Conservation (phyloP, 2,797 vertebrate species). For the Pipistrellus pipistrellus region DNA sequence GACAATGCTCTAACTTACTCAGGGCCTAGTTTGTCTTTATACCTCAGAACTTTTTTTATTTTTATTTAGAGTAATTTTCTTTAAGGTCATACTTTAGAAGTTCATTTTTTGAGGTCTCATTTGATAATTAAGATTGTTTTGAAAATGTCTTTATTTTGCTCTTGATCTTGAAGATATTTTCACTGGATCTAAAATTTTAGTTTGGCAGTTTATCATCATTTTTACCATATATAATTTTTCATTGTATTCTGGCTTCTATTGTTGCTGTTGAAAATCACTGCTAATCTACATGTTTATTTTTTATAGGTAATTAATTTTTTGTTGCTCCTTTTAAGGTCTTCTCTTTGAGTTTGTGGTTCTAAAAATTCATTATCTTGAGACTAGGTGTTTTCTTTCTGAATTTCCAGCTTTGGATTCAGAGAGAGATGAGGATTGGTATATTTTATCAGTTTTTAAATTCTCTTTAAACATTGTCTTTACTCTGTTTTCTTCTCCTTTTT, state of each 20-base stretch:
- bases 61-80: background rate
- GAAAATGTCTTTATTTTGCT: conserved; percentile 25
- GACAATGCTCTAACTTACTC: too few relatives aligned
- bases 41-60: background rate
- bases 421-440: background rate
- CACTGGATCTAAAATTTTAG: background rate
- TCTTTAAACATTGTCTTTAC: background rate
- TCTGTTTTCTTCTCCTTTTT: background rate
- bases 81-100: background rate
- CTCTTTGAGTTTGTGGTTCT: conserved; percentile 47
- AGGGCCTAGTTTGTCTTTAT: background rate
- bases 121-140: conserved; percentile 24
- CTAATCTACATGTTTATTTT: background rate
- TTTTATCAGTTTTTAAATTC: background rate
- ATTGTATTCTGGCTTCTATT: conserved; percentile 19
- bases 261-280: conserved; percentile 20
- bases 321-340: background rate
- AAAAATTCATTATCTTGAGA: background rate
- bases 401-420: background rate
- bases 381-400: background rate
- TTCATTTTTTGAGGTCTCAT: conserved; percentile 10
- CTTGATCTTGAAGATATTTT: conserved; percentile 24
- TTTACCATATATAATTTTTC: background rate
- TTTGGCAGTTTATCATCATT: conserved; percentile 25
- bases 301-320: background rate